A percentile compares a stretch with the other conserved stretches of the same genome.
Conservation (phyloP, 1,140 invertebrate species). For the Magallana ariakensis region DNA sequence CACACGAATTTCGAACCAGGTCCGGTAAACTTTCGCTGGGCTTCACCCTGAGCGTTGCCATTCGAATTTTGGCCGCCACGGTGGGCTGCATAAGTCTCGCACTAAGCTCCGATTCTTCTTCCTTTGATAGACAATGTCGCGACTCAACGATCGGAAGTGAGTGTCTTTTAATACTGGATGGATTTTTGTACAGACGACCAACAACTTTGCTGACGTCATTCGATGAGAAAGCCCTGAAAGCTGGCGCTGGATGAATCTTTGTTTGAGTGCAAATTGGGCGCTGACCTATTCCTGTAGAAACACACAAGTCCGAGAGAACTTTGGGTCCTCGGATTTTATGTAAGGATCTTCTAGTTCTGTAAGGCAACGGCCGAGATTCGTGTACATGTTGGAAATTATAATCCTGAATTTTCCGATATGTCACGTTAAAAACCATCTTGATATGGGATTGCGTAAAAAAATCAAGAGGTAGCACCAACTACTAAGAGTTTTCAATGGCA, state of each 20-base stretch:
- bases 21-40: background rate
- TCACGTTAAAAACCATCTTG: background rate
- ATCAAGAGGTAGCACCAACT: too few species aligned
- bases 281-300: background rate
- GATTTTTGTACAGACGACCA: conserved; percentile 1
- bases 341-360: background rate
- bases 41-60: background rate
- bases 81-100: conserved; percentile 10
- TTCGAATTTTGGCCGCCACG: background rate
- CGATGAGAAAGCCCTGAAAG: background rate
- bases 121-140: background rate
- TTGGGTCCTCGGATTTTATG: background rate
- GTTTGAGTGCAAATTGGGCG: background rate
- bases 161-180: background rate
- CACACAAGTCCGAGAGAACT: background rate
- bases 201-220: background rate
- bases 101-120: background rate
- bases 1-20: background rate
- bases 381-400: conserved; percentile 5
- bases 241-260: background rate
- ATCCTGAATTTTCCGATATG: background rate
- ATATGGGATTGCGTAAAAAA: background rate
- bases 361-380: background rate
- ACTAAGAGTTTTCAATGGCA: too few species aligned
- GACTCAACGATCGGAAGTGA: background rate